Percentiles rank a stretch among this genome's conserved stretches.
These are phyloP conservation scores for Macquaria ambigua DNA, from an alignment of 2,113 vertebrate genomes.

Conservation along the genomic window DNA sequence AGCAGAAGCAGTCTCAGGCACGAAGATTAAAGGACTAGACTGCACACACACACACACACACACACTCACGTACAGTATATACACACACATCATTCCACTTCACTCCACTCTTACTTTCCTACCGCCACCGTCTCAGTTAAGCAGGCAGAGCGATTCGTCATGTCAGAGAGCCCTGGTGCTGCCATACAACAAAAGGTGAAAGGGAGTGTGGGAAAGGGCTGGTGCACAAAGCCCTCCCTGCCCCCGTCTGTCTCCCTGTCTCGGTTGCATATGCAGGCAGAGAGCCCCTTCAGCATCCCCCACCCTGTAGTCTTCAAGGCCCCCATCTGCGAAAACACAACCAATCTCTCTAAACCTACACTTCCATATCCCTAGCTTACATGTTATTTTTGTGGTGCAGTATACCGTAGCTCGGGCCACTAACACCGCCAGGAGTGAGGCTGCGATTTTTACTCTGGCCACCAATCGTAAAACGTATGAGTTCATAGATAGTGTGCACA, in stretches of 20 bases:
- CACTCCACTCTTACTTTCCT: slow-evolving; percentile 46
- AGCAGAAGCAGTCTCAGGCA: slow-evolving; percentile 22
- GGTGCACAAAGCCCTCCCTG: slow-evolving; percentile 80
- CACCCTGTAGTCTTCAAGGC: slow-evolving; percentile 49
- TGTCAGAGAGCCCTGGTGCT: slow-evolving; percentile 77
- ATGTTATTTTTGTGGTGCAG: slow-evolving; percentile 1
- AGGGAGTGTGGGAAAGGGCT: slow-evolving; percentile 86
- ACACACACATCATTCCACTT: slow-evolving; percentile 34
- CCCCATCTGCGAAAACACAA: slow-evolving; percentile 52
- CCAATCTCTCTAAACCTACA: slow-evolving; percentile 16
- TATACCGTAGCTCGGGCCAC: not conserved
- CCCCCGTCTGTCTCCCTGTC: slow-evolving; percentile 77
- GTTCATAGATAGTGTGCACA: slow-evolving; percentile 10
- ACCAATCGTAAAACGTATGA: slow-evolving; percentile 28
- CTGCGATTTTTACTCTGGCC: not conserved
- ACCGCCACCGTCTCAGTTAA: slow-evolving; percentile 46
- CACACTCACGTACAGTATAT: not conserved
- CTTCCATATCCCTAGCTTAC: not conserved
- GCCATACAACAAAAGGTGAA: slow-evolving; percentile 83
- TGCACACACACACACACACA: slow-evolving; percentile 9
- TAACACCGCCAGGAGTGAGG: not conserved
- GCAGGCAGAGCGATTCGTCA: slow-evolving; percentile 82
- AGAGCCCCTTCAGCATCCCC: slow-evolving; percentile 58
- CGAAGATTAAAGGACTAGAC: slow-evolving; percentile 30
- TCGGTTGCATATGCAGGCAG: slow-evolving; percentile 58